phyloP scores from a whole-genome alignment of 2,797 vertebrate species.

The Onychomys arenicola region DNA sequence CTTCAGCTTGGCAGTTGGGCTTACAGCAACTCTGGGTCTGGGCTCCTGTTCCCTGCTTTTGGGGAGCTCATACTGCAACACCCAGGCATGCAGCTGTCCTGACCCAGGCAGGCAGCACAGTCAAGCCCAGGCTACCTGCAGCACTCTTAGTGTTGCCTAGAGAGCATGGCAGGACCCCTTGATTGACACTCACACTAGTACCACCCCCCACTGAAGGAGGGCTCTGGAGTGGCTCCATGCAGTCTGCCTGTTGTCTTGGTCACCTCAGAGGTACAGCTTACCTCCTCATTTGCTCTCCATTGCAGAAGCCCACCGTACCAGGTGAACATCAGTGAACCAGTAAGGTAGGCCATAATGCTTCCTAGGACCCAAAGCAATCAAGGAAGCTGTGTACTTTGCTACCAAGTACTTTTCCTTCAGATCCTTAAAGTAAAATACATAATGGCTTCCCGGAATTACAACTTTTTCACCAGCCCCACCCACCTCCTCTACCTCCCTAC shows the following conservation, averaged over 20 bases:
- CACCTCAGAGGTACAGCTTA: neutral
- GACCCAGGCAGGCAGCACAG: neutral
- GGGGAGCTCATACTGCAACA: neutral
- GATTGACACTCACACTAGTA: neutral
- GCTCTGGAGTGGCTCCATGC: neutral
- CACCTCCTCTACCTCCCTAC: neutral
- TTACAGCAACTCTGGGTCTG: neutral
- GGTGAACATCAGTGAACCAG: neutral
- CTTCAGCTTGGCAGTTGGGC: neutral
- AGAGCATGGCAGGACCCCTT: neutral
- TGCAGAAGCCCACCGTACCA: no score
- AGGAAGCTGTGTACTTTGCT: neutral
- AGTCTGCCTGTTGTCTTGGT: neutral
- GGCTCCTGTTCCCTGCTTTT: neutral
- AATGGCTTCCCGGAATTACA: slow-evolving; percentile 27
- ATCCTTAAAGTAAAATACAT: neutral
- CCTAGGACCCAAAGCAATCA: neutral
- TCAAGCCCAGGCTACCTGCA: neutral
- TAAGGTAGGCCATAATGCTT: neutral
- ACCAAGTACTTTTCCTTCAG: neutral
- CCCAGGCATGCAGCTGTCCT: neutral
- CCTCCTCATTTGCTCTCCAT: neutral
- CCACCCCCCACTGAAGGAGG: neutral
- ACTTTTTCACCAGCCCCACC: neutral
- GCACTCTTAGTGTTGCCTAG: neutral